These are phyloP conservation scores for Harpegnathos saltator DNA, from an alignment of 1,140 invertebrate genomes.

Conservation along the genomic window DNA sequence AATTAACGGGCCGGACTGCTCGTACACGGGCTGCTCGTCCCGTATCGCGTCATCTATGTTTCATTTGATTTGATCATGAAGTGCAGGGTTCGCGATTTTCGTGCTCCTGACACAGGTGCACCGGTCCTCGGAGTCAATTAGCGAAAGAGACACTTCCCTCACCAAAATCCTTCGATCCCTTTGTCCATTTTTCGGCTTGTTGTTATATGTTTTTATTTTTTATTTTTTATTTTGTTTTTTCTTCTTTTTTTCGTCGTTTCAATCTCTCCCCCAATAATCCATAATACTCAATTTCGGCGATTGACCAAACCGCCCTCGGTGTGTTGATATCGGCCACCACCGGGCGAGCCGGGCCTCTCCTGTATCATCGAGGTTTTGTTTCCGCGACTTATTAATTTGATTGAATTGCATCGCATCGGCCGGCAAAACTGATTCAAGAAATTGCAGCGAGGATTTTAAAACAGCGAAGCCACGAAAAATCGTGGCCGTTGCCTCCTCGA, in stretches of 20 bases:
- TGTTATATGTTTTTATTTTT: conserved; percentile 41
- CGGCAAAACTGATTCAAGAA: conserved; percentile 58
- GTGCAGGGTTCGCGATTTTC: conserved; percentile 66
- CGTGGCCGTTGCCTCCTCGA: conserved; percentile 35
- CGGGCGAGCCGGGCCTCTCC: conserved; percentile 60
- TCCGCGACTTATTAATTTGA: conserved; percentile 86
- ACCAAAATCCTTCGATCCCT: conserved; percentile 71
- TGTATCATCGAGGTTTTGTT: conserved; percentile 80
- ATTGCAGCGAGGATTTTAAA: conserved; percentile 60
- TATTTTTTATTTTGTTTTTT: too few relatives aligned
- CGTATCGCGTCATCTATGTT: conserved; percentile 83
- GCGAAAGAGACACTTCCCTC: conserved; percentile 75
- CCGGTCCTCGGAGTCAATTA: conserved; percentile 72
- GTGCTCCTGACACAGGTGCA: conserved; percentile 66
- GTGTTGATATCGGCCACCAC: conserved; percentile 80
- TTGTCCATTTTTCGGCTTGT: conserved; percentile 67
- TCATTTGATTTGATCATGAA: conserved; percentile 80
- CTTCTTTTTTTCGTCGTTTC: conserved; percentile 38
- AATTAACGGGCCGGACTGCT: conserved; percentile 75
- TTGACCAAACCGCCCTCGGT: conserved; percentile 83
- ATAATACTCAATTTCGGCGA: conserved; percentile 86
- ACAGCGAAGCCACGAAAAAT: conserved; percentile 60
- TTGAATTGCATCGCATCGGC: conserved; percentile 74
- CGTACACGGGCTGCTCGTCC: conserved; percentile 59
- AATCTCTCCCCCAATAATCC: conserved; percentile 79